Evolutionary conservation across 2,888 invertebrate species (phyloP).

Genomic region (Bedellia somnulentella): DNA sequence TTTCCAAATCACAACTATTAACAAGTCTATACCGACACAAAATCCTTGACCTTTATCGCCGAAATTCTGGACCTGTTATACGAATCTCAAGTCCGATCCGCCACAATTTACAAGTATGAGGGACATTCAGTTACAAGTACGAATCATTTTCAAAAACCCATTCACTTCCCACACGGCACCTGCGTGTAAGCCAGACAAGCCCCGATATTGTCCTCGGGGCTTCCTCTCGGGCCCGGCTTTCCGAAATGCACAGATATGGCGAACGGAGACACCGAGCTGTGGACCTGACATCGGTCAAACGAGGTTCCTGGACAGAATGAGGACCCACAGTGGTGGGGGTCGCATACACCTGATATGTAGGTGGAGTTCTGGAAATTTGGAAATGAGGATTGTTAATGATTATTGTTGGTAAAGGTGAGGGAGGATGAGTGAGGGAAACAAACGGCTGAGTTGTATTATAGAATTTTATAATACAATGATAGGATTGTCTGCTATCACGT

Average conservation of each 20-base stretch:
- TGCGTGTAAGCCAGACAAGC: conserved; percentile 77
- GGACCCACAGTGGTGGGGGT: conserved; percentile 77
- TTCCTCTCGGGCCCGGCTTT: conserved; percentile 63
- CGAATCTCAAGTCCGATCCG: too few species aligned
- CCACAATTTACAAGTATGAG: not conserved
- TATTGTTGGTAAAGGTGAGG: too few species aligned
- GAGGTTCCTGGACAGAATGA: conserved; percentile 65
- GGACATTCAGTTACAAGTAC: not conserved
- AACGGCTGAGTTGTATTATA: too few species aligned
- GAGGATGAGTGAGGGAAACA: too few species aligned
- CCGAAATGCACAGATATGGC: conserved; percentile 79
- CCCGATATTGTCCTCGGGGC: conserved; percentile 80
- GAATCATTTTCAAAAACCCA: too few species aligned
- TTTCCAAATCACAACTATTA: too few species aligned
- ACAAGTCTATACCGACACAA: too few species aligned
- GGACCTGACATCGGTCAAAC: conserved; percentile 62
- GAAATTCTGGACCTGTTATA: too few species aligned
- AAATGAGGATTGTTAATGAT: too few species aligned
- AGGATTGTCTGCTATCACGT: too few species aligned
- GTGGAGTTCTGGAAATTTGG: conserved; percentile 61
- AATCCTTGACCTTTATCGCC: too few species aligned
- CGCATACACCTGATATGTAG: conserved; percentile 67
- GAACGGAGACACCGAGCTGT: conserved; percentile 77
- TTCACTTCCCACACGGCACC: conserved; percentile 60
- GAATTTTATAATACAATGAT: too few species aligned